These are phyloP conservation scores for Actias luna DNA, from an alignment of 2,888 invertebrate genomes.

Conservation along the genomic window DNA sequence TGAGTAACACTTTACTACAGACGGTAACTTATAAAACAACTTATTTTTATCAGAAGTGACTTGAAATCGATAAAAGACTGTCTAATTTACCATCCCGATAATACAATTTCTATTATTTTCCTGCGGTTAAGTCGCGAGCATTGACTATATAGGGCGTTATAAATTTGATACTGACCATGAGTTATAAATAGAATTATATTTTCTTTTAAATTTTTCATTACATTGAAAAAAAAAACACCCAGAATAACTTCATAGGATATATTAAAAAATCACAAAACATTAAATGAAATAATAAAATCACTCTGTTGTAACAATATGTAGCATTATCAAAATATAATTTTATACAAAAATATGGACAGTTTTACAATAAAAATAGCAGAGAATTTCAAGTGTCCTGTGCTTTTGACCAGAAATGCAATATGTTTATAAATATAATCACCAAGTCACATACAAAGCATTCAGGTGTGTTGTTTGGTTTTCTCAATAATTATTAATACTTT, in stretches of 20 bases:
- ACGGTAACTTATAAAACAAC: too few relatives aligned
- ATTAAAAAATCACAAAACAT: constrained; percentile 12
- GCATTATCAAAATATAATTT: background rate
- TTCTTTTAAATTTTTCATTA: background rate
- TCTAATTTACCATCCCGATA: too few relatives aligned
- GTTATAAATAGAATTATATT: background rate
- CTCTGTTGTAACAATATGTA: background rate
- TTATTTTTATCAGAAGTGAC: background rate
- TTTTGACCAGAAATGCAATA: background rate
- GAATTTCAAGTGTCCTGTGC: constrained; percentile 1
- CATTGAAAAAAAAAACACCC: background rate
- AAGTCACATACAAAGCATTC: background rate
- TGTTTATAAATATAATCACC: background rate
- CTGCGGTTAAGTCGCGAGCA: too few relatives aligned
- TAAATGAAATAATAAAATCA: constrained; percentile 1
- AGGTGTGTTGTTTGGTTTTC: background rate
- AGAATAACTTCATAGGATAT: constrained; percentile 8
- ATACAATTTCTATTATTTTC: too few relatives aligned
- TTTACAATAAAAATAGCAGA: constrained; percentile 9
- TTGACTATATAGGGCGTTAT: too few relatives aligned
- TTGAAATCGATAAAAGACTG: background rate
- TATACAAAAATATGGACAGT: constrained; percentile 9
- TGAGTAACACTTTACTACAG: too few relatives aligned
- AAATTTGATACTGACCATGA: background rate
- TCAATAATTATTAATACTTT: background rate